Conservation (phyloP, 2,888 invertebrate genomes). For the Mesorhabditis sp. region DNA sequence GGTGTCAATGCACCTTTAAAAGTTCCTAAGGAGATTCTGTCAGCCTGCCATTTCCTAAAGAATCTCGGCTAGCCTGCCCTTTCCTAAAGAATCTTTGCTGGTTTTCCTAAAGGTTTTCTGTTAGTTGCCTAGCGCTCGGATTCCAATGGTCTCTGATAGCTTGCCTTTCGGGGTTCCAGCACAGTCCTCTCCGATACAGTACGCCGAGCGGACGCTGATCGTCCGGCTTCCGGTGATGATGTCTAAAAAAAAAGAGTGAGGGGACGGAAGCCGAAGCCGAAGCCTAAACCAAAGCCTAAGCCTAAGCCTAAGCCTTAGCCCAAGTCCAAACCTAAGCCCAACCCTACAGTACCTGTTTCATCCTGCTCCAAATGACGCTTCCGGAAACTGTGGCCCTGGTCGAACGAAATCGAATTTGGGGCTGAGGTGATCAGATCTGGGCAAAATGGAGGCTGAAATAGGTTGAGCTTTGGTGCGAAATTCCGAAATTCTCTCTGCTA, state of each 20-base stretch:
- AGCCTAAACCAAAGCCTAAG: background rate
- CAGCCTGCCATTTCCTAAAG: background rate
- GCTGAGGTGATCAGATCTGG: slow-evolving; percentile 54
- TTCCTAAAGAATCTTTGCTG: background rate
- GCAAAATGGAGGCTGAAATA: slow-evolving; percentile 53
- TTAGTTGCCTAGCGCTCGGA: background rate
- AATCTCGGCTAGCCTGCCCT: background rate
- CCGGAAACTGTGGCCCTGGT: slow-evolving; percentile 32
- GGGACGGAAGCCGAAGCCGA: background rate
- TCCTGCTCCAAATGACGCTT: slow-evolving; percentile 22
- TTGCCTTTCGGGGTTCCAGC: background rate
- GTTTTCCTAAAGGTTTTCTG: background rate
- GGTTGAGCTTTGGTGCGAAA: background rate
- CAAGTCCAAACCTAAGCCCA: background rate
- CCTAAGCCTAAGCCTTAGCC: background rate
- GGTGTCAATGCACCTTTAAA: background rate
- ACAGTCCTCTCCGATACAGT: slow-evolving; percentile 29
- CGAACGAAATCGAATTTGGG: slow-evolving; percentile 52
- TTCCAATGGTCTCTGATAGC: no score
- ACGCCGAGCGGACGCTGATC: slow-evolving; percentile 21
- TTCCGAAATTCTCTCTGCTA: background rate
- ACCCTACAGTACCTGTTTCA: slow-evolving; percentile 2
- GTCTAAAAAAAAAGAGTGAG: slow-evolving; percentile 15
- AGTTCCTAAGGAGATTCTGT: background rate
- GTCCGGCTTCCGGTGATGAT: background rate